phyloP scores from a whole-genome alignment of 2,797 vertebrate genomes.

The Stomatorhinus walkeri region DNA sequence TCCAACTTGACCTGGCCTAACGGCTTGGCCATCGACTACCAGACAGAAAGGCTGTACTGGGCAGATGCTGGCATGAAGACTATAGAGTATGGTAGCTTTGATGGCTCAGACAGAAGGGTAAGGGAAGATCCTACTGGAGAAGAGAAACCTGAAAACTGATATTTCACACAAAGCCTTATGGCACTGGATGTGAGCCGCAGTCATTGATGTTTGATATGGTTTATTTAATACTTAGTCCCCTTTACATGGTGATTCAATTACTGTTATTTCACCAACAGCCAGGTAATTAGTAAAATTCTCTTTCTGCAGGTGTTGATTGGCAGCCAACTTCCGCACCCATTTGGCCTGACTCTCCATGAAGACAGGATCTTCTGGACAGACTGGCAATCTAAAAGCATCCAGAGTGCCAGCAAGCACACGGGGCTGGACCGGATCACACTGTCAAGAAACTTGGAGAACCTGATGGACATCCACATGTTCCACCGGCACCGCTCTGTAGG shows the following conservation, averaged over 20 bases:
- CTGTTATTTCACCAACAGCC: background rate
- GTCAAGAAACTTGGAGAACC: constrained; percentile 90
- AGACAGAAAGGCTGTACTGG: constrained; percentile 87
- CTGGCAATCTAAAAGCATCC: constrained; percentile 98
- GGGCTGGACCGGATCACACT: constrained; percentile 75
- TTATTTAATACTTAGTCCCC: background rate
- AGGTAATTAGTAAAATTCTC: background rate
- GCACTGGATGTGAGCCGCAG: background rate
- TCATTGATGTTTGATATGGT: background rate
- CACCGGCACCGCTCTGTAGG: constrained; percentile 77
- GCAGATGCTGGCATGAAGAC: constrained; percentile 97
- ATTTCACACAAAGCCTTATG: background rate
- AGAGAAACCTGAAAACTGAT: background rate
- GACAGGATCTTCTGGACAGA: constrained; percentile 96
- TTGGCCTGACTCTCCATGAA: constrained; percentile 86
- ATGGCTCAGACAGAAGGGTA: constrained; percentile 86
- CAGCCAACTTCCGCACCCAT: constrained; percentile 87
- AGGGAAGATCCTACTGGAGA: constrained; percentile 11
- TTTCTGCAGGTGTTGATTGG: constrained; percentile 79
- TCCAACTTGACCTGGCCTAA: constrained; percentile 97
- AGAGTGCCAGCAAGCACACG: constrained; percentile 80
- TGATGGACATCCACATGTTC: constrained; percentile 99
- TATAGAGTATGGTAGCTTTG: constrained; percentile 84
- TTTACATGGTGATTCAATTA: background rate
- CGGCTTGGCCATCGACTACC: constrained; percentile 89